phyloP scores from a whole-genome alignment of 2,888 invertebrate genomes.

The Mellilla xanthometata region DNA sequence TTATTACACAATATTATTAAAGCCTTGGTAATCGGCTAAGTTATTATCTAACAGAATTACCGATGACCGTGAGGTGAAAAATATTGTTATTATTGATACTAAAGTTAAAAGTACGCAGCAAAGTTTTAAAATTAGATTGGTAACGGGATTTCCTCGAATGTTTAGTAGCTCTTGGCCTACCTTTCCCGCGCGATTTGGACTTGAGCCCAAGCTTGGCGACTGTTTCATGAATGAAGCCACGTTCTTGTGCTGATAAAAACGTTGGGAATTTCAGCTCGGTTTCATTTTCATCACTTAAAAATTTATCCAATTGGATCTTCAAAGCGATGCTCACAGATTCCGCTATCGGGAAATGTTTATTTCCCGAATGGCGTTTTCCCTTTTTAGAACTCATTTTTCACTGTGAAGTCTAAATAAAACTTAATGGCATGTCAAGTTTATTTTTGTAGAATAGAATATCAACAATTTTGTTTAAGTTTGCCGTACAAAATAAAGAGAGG shows the following conservation, averaged over 20 bases:
- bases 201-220: constrained; percentile 87
- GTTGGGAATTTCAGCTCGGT: constrained; percentile 85
- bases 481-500: too few relatives aligned
- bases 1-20: too few relatives aligned
- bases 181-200: constrained; percentile 92
- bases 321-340: constrained; percentile 77
- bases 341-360: constrained; percentile 73
- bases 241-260: constrained; percentile 88
- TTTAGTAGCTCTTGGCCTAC: constrained; percentile 59
- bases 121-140: too few relatives aligned
- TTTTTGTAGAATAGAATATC: not conserved
- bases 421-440: constrained; percentile 20
- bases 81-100: too few relatives aligned
- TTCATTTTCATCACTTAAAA: constrained; percentile 72
- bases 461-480: too few relatives aligned
- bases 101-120: too few relatives aligned
- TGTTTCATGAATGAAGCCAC: constrained; percentile 90
- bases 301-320: constrained; percentile 75
- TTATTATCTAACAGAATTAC: too few relatives aligned
- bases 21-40: too few relatives aligned
- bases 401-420: constrained; percentile 4
- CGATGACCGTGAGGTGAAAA: too few relatives aligned
- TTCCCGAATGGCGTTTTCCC: constrained; percentile 61
- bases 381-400: constrained; percentile 69
- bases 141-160: too few relatives aligned